Evolutionary conservation across 2,888 invertebrate genomes (phyloP).

Genomic region (Trichacis sp.): DNA sequence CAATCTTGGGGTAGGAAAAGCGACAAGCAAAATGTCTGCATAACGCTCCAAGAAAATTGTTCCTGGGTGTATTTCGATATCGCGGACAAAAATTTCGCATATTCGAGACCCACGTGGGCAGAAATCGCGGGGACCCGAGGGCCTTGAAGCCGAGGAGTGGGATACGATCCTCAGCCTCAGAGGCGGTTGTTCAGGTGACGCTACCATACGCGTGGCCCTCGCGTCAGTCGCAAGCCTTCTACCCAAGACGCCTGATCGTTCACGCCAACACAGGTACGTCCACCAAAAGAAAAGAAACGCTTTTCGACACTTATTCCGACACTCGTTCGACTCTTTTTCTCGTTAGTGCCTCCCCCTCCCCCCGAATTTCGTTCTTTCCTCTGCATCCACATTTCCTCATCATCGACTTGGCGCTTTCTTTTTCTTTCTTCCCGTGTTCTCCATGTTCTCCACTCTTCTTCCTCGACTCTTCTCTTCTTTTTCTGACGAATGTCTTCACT

Average conservation of each 20-base stretch:
- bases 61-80: too few relatives aligned
- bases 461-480: too few relatives aligned
- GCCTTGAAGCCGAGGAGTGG: constrained; percentile 8
- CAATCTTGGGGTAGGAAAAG: too few relatives aligned
- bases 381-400: too few relatives aligned
- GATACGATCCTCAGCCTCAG: constrained; percentile 41
- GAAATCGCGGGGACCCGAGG: constrained; percentile 1
- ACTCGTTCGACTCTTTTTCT: neutral
- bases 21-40: too few relatives aligned
- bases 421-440: too few relatives aligned
- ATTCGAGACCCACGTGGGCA: constrained; percentile 11
- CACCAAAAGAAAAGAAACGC: constrained; percentile 1
- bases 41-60: too few relatives aligned
- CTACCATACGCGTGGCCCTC: constrained; percentile 45
- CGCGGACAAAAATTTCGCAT: too few relatives aligned
- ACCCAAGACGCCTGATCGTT: constrained; percentile 51
- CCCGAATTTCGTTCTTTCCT: neutral
- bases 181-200: constrained; percentile 54
- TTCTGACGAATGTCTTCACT: too few relatives aligned
- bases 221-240: constrained; percentile 63
- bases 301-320: neutral
- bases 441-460: too few relatives aligned
- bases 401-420: too few relatives aligned
- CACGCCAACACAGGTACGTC: constrained; percentile 42
- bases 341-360: neutral